Percentiles rank a stretch among this genome's conserved stretches.
These are phyloP conservation scores for Lutraria rhynchaena DNA, from an alignment of 1,140 invertebrate genomes.

Conservation along the genomic window DNA sequence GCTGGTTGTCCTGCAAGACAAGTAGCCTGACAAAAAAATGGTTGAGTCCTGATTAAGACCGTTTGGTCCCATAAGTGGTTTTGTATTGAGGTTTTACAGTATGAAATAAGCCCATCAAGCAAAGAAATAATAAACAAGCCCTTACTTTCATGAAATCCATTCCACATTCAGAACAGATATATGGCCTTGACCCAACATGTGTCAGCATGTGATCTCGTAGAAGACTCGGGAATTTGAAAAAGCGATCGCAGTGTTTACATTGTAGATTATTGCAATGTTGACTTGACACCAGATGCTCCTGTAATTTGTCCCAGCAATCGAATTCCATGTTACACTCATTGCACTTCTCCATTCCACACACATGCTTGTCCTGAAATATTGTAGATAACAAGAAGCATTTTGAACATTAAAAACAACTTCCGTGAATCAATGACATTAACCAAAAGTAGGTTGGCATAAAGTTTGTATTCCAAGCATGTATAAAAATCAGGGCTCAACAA, in stretches of 20 bases:
- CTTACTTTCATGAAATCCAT: conserved; percentile 81
- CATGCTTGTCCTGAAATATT: conserved; percentile 54
- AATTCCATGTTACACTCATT: conserved; percentile 73
- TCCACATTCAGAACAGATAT: conserved; percentile 85
- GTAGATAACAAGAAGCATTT: too few relatives aligned
- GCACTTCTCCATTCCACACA: conserved; percentile 64
- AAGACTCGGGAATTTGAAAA: conserved; percentile 85
- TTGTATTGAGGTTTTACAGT: too few relatives aligned
- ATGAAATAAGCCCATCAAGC: too few relatives aligned
- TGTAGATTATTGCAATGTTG: conserved; percentile 65
- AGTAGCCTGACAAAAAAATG: too few relatives aligned
- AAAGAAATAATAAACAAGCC: neutral
- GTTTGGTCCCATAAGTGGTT: too few relatives aligned
- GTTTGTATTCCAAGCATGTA: too few relatives aligned
- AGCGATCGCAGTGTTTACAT: conserved; percentile 85
- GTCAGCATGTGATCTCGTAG: conserved; percentile 84
- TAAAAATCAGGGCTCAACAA: too few relatives aligned
- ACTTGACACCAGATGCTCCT: conserved; percentile 66
- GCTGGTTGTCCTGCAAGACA: too few relatives aligned
- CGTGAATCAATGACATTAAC: too few relatives aligned
- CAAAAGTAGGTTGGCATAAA: too few relatives aligned
- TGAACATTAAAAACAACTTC: too few relatives aligned
- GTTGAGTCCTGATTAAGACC: too few relatives aligned
- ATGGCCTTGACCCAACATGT: conserved; percentile 84
- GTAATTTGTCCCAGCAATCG: conserved; percentile 79